Evolutionary conservation across 2,888 invertebrate species (phyloP), one percentile per base, ranked within the genome.

Genomic region (Tortricodes alternella): DNA sequence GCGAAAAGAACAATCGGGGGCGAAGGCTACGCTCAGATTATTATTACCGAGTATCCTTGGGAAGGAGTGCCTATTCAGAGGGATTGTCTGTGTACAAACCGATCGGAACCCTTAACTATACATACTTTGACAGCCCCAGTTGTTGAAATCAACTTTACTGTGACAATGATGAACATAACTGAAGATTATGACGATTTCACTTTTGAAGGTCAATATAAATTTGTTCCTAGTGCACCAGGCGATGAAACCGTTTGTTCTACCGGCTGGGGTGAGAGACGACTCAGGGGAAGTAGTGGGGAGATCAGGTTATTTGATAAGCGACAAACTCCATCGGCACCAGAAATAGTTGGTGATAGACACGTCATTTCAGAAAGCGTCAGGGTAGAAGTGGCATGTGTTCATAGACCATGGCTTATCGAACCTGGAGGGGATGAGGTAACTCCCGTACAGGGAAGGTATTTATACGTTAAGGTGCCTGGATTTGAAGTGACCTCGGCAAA

Each of bases 121-220:
- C 92, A 93, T 61, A 94, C 94, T 16, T 89, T 95, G 61, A 94
- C 95, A 9, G 93, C 95, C 1, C 92, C 92, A 44, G 92, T 93
- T 53, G 93, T 96, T 6, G 94, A 95, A 77, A 92, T 96, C 0
- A 94, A 93, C 71, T 96, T 96, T 74, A 92, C 94, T 15, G 93
- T 96, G 5, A 93, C 93, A 9, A 92, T 94, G 77, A 96, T 97
- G 96, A 94, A 94, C 83, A 94, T 95, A 53, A 94, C 95, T 5
- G 95, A 96, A 81, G 95, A 96, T 85, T 95, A 95, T 72, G 92
- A 94, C 53, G 94, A 95, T 74, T 96, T 95, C 80, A 93, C 93
- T 74, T 95, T 96, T 83, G 96, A 96, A 70, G 95, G 94, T 0
- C 93, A 93, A 74, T 94, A 93, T 67, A 94, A 94, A 73, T 94